These are phyloP conservation scores for Oreochromis aureus DNA, from an alignment of 2,113 vertebrate species.

Conservation along the genomic window DNA sequence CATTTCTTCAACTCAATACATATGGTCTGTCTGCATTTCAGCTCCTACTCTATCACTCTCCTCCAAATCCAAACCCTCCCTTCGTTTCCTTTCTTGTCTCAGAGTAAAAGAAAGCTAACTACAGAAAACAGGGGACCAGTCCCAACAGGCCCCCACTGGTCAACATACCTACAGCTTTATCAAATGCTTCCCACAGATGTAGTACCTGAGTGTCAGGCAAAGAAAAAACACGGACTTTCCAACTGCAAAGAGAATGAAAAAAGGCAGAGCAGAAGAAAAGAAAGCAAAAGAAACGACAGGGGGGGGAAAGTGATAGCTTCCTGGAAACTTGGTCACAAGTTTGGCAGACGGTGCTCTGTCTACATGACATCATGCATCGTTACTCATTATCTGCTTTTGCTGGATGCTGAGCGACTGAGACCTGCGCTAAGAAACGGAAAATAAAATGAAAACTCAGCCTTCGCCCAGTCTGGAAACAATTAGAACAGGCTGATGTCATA, in stretches of 20 bases:
- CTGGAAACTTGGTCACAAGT: conserved; percentile 51
- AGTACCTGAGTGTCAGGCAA: background rate
- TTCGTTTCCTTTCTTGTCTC: background rate
- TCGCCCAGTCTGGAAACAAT: conserved; percentile 68
- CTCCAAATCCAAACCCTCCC: background rate
- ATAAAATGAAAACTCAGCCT: conserved; percentile 46
- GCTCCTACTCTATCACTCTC: conserved; percentile 10
- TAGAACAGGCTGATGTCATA: conserved; percentile 68
- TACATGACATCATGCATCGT: conserved; percentile 61
- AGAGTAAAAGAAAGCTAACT: background rate
- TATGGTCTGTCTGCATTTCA: conserved; percentile 50
- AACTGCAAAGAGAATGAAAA: background rate
- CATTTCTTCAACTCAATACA: conserved; percentile 63
- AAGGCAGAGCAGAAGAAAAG: conserved; percentile 8
- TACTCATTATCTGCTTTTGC: conserved; percentile 54
- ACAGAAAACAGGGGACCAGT: background rate
- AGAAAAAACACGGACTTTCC: background rate
- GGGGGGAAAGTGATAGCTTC: conserved; percentile 22
- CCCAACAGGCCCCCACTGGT: conserved; percentile 19
- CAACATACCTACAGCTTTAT: conserved; percentile 22
- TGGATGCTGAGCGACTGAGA: conserved; percentile 21
- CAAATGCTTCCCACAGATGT: conserved; percentile 13
- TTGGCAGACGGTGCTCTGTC: background rate
- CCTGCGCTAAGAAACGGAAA: conserved; percentile 51
- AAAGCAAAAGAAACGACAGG: conserved; percentile 7